Conservation (phyloP, 2,888 invertebrate genomes). For the Patella depressa region DNA sequence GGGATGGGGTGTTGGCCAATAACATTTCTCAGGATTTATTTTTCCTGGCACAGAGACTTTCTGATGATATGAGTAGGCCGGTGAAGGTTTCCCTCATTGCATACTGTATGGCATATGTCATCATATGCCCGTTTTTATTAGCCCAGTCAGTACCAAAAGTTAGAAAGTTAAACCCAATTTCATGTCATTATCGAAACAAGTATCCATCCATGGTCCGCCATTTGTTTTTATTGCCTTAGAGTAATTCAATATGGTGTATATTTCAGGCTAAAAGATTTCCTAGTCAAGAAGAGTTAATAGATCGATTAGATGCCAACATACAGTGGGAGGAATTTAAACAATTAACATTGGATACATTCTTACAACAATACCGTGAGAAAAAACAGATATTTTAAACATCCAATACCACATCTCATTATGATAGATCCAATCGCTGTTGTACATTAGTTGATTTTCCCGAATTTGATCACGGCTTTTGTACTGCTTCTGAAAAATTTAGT, state of each 20-base stretch:
- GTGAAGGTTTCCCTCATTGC: background rate
- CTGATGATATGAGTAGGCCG: background rate
- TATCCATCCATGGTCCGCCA: background rate
- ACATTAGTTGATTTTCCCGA: too few species aligned
- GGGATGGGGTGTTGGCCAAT: too few species aligned
- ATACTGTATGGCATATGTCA: too few species aligned
- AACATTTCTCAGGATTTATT: too few species aligned
- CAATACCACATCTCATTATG: too few species aligned
- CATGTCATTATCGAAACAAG: background rate
- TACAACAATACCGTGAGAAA: constrained; percentile 32
- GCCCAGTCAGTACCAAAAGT: too few species aligned
- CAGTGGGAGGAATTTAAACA: constrained; percentile 68
- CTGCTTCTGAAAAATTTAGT: too few species aligned
- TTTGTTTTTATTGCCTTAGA: background rate
- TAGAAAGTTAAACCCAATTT: too few species aligned
- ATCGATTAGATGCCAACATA: constrained; percentile 63
- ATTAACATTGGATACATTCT: constrained; percentile 53
- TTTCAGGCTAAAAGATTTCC: constrained; percentile 66
- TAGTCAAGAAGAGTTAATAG: constrained; percentile 62
- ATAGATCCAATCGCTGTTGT: too few species aligned
- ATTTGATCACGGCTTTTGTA: too few species aligned
- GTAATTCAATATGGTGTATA: background rate
- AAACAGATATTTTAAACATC: background rate
- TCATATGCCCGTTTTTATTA: too few species aligned
- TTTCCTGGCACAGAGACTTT: background rate